Conservation (phyloP, 2,888 invertebrate species). For the Nasonovia ribisnigri region DNA sequence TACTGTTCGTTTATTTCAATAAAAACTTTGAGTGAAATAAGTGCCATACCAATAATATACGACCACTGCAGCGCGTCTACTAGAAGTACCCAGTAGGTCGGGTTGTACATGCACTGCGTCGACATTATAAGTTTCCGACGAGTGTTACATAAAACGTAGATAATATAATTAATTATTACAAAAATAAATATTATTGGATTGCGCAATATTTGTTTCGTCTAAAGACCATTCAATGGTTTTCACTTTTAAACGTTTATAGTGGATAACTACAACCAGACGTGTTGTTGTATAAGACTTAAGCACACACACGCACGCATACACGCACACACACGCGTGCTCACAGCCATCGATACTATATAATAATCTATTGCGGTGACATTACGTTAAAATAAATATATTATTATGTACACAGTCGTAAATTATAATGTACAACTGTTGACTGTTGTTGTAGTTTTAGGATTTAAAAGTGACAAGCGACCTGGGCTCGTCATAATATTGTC, state of each 20-base stretch:
- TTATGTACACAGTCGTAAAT: background rate
- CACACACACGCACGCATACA: background rate
- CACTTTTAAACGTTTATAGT: conserved; percentile 44
- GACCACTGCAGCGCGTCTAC: background rate
- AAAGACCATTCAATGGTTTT: conserved; percentile 33
- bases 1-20: background rate
- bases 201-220: conserved; percentile 54
- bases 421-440: background rate
- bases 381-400: background rate
- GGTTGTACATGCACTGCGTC: background rate
- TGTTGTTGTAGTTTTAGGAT: background rate
- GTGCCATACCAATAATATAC: background rate
- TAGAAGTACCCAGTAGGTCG: background rate
- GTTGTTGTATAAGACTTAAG: conserved; percentile 43
- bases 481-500: background rate
- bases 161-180: conserved; percentile 12
- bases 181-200: conserved; percentile 46
- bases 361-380: conserved; percentile 13
- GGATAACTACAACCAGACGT: background rate
- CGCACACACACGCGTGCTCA: too few species aligned
- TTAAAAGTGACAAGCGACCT: background rate
- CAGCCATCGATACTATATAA: background rate
- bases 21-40: background rate
- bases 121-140: background rate
- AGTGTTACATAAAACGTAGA: conserved; percentile 13